Evolutionary conservation across 2,888 invertebrate genomes (phyloP).

Genomic region (Slavum lentiscoides): DNA sequence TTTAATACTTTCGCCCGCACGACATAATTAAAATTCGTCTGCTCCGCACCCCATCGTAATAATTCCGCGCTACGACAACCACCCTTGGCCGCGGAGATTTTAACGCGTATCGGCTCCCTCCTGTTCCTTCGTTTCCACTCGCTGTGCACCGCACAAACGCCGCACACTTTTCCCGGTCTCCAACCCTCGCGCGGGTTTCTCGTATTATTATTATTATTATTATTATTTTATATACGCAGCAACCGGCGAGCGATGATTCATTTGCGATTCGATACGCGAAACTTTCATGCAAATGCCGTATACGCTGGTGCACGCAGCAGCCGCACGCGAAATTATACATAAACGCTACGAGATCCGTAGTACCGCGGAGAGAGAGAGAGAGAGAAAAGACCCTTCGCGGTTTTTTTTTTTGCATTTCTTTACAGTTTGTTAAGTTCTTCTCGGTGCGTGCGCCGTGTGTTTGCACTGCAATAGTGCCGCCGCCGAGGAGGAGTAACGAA

Average conservation of each 20-base stretch:
- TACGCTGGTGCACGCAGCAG: not conserved
- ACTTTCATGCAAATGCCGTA: slow-evolving; percentile 44
- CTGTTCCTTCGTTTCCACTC: not conserved
- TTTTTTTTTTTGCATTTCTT: slow-evolving; percentile 17
- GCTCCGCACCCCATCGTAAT: not conserved
- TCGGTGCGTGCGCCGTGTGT: slow-evolving; percentile 19
- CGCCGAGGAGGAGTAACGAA: not conserved
- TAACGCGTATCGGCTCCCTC: not conserved
- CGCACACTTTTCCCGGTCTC: too few relatives aligned
- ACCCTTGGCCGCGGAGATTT: slow-evolving; percentile 29
- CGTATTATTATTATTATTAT: slow-evolving; percentile 30
- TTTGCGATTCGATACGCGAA: slow-evolving; percentile 27
- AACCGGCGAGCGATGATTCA: slow-evolving; percentile 27
- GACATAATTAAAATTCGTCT: slow-evolving; percentile 41
- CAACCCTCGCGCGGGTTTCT: not conserved
- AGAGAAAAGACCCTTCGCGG: slow-evolving; percentile 41
- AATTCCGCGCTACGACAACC: not conserved
- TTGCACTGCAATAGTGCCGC: not conserved
- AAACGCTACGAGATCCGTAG: not conserved
- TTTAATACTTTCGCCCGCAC: slow-evolving; percentile 1
- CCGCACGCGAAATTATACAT: not conserved
- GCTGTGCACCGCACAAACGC: too few relatives aligned
- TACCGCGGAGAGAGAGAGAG: not conserved
- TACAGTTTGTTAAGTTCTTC: slow-evolving; percentile 51
- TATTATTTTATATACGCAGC: too few relatives aligned